phyloP scores from a whole-genome alignment of 2,113 vertebrate genomes.

The Parotia lawesii region DNA sequence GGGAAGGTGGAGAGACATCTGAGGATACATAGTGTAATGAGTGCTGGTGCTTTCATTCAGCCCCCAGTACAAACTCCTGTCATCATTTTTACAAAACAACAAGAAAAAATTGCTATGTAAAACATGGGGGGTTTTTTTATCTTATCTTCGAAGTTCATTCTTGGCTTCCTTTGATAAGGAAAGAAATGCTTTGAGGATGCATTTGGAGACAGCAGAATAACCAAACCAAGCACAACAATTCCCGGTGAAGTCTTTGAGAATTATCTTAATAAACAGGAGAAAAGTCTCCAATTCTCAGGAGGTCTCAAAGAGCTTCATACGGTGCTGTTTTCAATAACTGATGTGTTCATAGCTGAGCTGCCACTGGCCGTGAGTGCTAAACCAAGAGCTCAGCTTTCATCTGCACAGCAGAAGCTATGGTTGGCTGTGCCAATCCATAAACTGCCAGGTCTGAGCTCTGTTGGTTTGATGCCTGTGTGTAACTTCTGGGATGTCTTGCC shows the following conservation, averaged over 20 bases:
- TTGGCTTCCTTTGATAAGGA: neutral
- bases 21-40: neutral
- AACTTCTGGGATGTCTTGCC: neutral
- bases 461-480: neutral
- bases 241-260: neutral
- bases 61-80: neutral
- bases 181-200: neutral
- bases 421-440: neutral
- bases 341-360: neutral
- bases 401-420: neutral
- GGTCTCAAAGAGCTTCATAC: neutral
- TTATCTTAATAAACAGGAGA: neutral
- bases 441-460: neutral
- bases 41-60: neutral
- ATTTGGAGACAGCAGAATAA: neutral
- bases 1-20: neutral
- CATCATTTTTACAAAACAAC: neutral
- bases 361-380: neutral
- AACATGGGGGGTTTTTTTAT: neutral
- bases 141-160: neutral
- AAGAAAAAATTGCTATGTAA: neutral
- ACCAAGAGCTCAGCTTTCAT: neutral
- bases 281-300: neutral
- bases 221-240: neutral
- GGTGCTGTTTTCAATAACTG: neutral